Evolutionary conservation across 2,888 invertebrate species (phyloP).

Genomic region (Drosophila melanosoma): DNA sequence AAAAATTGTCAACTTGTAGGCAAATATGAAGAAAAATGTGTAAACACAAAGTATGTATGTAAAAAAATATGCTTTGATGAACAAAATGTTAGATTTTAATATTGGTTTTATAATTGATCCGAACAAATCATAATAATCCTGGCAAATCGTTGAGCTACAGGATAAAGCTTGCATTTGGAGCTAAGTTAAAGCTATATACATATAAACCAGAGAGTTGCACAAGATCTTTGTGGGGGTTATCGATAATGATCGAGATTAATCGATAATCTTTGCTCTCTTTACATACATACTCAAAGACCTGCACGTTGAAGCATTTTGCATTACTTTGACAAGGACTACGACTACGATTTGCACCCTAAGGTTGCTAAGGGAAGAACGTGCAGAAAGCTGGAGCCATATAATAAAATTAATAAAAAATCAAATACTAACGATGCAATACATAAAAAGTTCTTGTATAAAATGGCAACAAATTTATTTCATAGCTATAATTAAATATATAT

Average conservation of each 20-base stretch:
- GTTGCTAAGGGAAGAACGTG: conserved; percentile 24
- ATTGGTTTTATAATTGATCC: conserved; percentile 54
- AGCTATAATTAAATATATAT: conserved; percentile 71
- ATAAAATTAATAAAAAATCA: conserved; percentile 13
- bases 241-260: not conserved
- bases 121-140: conserved; percentile 50
- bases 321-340: conserved; percentile 13
- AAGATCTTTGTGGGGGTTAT: not conserved
- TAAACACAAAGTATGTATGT: conserved; percentile 30
- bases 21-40: conserved; percentile 50
- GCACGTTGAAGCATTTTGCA: conserved; percentile 42
- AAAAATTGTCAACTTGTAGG: conserved; percentile 38
- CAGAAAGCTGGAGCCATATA: conserved; percentile 30
- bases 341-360: conserved; percentile 29
- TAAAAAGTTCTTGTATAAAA: conserved; percentile 71
- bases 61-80: conserved; percentile 15
- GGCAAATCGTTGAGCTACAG: conserved; percentile 36
- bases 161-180: conserved; percentile 43
- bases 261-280: not conserved
- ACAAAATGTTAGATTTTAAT: conserved; percentile 45
- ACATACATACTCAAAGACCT: conserved; percentile 46
- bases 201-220: conserved; percentile 1
- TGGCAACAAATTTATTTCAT: conserved; percentile 68
- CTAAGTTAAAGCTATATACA: conserved; percentile 22
- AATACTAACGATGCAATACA: conserved; percentile 41